Evolutionary conservation across 2,797 vertebrate genomes (phyloP), one percentile per base, ranked within the genome.

Genomic region (Apogon talboti): DNA sequence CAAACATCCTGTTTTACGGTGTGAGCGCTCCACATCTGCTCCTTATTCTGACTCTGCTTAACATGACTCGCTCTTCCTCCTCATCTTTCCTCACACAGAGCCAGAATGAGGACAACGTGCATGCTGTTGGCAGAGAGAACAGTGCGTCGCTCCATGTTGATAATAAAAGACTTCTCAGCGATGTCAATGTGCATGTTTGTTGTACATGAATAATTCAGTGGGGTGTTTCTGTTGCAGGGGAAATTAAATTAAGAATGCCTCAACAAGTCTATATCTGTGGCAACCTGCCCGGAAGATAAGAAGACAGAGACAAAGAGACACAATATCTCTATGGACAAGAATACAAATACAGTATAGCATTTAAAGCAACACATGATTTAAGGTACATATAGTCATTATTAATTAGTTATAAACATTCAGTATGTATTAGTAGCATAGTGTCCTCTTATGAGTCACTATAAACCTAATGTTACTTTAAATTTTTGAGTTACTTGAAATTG

Each of bases 1-100:
- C 80, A 87, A 79, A 88, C 85, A 88, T 92, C 85, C 89, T 86
- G 85, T 76, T 67, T 42, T 69, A 72, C 40, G 7, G 69, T 49
- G 72, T 48, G 28, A 38, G 11, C 33, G 51, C 55, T 74, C 78
- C 73, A 60, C 66, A 68, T 80, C 74, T 71, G 76, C 70, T 65
- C 49, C 43, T 70, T 66, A 42, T 66, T 78, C 64, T 84, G 79
- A 75, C 28, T 60, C 79, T 42, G 46, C 71, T 63, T 49, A 42
- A 28, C 52, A 38, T 51, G 44, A 12, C 55, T 68, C 21, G 0
- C 21, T 65, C 68, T 52, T 71, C 35, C 16, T 72, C 60, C 64
- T 3, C 19, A 21, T 21, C 19, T 21, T 21, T 21, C 19, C 19
- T 21, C 19, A 21, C 19, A 21, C 19, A 21, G 19, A 21, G 19